Evolutionary conservation across 2,113 vertebrate genomes (phyloP), one percentile per base, ranked within the genome.

Genomic region (Antechinus stuartii): DNA sequence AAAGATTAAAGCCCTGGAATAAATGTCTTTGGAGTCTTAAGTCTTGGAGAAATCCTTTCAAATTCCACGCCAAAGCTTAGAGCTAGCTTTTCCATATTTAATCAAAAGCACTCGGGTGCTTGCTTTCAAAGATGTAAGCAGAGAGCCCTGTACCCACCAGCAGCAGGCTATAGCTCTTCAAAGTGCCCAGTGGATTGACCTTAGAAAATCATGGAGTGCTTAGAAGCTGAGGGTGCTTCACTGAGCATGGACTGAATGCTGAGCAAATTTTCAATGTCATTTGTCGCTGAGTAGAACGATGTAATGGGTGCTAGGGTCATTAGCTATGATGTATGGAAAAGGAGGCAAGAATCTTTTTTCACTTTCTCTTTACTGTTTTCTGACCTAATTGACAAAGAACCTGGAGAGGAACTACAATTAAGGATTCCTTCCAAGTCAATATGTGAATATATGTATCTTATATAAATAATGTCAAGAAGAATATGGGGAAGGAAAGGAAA

Each of bases 1-100:
- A 96, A 93, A 97, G 89, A 93, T 92, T 49, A 94, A 96, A 97
- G 91, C 25, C 42, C 1, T 42, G 30, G 49, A 96, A 96, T 89
- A 22, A 95, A 94, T 91, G 94, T 26, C 50, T 97, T 96, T 94
- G 92, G 0, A 42, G 68, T 54, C 54, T 57, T 95, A 94, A 27
- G 8, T 93, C 89, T 93, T 91, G 90, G 95, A 95, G 89, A 92
- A 94, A 93, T 94, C 50, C 76, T 96, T 97, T 97, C 90, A 96
- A 92, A 96, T 96, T 93, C 92, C 90, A 91, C 0, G 92, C 94
- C 93, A n/a, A 93, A 93, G 94, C 95, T 96, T 90, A 95, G 84
- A 95, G 94, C 93, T 53, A 93, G 91, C 96, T 97, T 97, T 97
- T 98, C 97, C 96, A 93, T 95, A 96, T 96, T 97, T 97, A 96